phyloP scores from a whole-genome alignment of 2,888 invertebrate genomes.

The Argyresthia goedartella region DNA sequence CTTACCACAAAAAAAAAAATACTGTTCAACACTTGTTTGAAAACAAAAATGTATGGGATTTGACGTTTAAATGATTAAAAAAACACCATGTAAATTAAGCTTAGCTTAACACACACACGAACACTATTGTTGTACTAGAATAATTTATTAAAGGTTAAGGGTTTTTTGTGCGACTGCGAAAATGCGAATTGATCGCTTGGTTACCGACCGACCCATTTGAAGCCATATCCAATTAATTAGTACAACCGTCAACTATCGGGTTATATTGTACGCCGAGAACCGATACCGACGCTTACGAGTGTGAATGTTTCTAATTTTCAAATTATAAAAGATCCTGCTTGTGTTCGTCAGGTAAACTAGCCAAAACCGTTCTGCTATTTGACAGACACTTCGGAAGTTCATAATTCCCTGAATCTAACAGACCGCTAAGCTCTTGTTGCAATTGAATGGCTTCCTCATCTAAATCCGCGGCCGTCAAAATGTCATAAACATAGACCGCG shows the following conservation, averaged over 20 bases:
- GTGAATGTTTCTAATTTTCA: not conserved
- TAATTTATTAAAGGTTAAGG: too few relatives aligned
- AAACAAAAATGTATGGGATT: too few relatives aligned
- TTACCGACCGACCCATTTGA: not conserved
- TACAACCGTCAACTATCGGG: not conserved
- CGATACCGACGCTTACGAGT: not conserved
- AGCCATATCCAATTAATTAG: not conserved
- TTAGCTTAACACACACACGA: too few relatives aligned
- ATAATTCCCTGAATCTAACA: not conserved
- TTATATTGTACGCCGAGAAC: conserved; percentile 4
- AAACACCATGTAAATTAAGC: too few relatives aligned
- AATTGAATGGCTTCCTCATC: too few relatives aligned
- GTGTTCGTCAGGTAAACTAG: not conserved
- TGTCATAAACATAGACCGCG: too few relatives aligned
- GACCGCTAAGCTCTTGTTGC: not conserved
- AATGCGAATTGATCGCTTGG: not conserved
- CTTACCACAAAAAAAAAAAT: too few relatives aligned
- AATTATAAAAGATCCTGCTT: not conserved
- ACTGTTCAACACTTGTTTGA: too few relatives aligned
- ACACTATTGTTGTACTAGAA: too few relatives aligned
- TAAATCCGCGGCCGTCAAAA: too few relatives aligned
- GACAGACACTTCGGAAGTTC: conserved; percentile 4
- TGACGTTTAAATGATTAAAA: too few relatives aligned
- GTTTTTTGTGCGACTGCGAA: too few relatives aligned
- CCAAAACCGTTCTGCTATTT: not conserved